phyloP scores from a whole-genome alignment of 2,113 vertebrate genomes.

The Lophura nycthemera region DNA sequence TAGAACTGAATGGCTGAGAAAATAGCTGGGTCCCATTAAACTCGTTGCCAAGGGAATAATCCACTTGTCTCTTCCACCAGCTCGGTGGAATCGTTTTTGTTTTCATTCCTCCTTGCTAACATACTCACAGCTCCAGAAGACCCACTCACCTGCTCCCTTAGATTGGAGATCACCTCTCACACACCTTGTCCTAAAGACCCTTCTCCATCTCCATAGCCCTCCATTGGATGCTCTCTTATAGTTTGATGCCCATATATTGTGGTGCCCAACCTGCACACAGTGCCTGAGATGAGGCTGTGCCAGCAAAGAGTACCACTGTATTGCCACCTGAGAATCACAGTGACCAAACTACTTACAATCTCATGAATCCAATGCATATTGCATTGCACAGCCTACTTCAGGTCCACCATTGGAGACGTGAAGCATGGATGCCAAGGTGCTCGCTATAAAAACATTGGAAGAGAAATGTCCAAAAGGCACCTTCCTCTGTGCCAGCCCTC shows the following conservation, averaged over 20 bases:
- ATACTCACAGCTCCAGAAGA: not conserved
- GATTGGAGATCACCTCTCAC: not conserved
- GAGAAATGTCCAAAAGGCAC: not conserved
- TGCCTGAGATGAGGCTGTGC: too few relatives aligned
- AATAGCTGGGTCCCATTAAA: not conserved
- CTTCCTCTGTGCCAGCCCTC: not conserved
- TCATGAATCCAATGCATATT: not conserved
- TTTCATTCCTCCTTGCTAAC: not conserved
- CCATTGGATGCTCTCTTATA: too few relatives aligned
- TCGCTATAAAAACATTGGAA: not conserved
- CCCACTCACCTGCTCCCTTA: not conserved
- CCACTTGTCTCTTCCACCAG: not conserved
- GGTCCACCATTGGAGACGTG: not conserved
- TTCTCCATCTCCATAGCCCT: too few relatives aligned
- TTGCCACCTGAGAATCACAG: not conserved
- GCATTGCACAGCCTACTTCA: not conserved
- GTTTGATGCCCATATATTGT: too few relatives aligned
- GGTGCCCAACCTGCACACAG: too few relatives aligned
- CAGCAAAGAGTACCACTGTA: too few relatives aligned
- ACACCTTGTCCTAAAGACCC: too few relatives aligned
- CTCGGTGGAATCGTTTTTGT: not conserved
- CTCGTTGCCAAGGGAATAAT: slow-evolving; percentile 3
- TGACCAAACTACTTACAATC: not conserved
- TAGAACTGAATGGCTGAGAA: not conserved
- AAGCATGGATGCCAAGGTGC: not conserved